Evolutionary conservation across 2,797 vertebrate species (phyloP).

Genomic region (Cetoscarus ocellatus): DNA sequence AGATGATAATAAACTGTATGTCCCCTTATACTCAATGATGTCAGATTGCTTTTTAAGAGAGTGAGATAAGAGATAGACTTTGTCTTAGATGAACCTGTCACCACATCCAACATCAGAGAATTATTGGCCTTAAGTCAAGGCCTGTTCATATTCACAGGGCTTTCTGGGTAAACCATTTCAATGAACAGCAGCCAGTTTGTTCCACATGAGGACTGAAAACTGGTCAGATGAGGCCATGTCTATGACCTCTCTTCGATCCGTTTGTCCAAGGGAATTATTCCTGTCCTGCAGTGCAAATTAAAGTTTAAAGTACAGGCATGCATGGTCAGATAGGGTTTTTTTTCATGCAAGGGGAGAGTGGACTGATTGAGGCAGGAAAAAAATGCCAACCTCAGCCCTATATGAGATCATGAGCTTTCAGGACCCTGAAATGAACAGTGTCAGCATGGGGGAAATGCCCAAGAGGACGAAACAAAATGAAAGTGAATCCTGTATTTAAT

Average conservation of each 20-base stretch:
- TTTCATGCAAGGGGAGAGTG: not conserved
- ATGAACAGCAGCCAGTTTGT: slow-evolving; percentile 14
- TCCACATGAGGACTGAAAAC: slow-evolving; percentile 8
- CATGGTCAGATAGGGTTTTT: not conserved
- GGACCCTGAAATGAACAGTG: not conserved
- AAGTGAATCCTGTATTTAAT: no score
- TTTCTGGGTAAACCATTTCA: slow-evolving; percentile 39
- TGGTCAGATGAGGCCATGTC: slow-evolving; percentile 51
- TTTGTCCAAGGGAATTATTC: slow-evolving; percentile 19
- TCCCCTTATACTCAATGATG: not conserved
- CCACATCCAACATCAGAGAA: slow-evolving; percentile 11
- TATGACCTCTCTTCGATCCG: slow-evolving; percentile 19
- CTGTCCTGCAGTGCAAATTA: slow-evolving; percentile 7
- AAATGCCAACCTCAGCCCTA: not conserved
- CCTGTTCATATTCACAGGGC: slow-evolving; percentile 23
- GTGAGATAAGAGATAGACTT: not conserved
- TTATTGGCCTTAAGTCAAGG: slow-evolving; percentile 44
- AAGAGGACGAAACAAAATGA: no score
- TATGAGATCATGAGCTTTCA: not conserved
- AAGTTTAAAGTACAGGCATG: slow-evolving; percentile 40
- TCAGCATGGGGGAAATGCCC: not conserved
- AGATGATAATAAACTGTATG: not conserved
- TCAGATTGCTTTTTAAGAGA: slow-evolving; percentile 10
- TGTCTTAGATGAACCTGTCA: slow-evolving; percentile 24
- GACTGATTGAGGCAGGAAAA: not conserved